Conservation (phyloP, 2,888 invertebrate genomes). For the Odontothrips loti region DNA sequence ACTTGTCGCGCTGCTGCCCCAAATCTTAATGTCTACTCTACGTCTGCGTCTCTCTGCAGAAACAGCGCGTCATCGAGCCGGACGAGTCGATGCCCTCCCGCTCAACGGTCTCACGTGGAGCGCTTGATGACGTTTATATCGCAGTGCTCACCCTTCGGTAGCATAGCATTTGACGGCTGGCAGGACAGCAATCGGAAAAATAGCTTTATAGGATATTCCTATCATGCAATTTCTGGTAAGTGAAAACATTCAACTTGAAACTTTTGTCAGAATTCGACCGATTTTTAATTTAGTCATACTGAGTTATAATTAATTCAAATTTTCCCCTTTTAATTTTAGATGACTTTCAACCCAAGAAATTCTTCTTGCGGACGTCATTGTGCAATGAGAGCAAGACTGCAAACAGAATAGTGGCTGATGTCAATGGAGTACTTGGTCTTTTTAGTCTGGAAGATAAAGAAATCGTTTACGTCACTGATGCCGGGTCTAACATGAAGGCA, state of each 20-base stretch:
- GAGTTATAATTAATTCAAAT: neutral
- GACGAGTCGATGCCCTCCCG: neutral
- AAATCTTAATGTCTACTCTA: too few species aligned
- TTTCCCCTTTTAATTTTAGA: neutral
- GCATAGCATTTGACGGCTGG: neutral
- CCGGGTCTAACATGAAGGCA: neutral
- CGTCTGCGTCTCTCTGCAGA: too few species aligned
- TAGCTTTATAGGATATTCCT: neutral
- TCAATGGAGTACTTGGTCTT: neutral
- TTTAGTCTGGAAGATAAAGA: neutral
- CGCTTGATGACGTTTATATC: neutral
- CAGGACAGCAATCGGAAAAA: neutral
- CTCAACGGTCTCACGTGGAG: neutral
- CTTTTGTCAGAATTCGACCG: neutral
- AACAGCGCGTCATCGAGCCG: neutral
- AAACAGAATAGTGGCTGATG: neutral
- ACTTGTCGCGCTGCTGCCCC: too few species aligned
- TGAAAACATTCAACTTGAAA: too few species aligned
- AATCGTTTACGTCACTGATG: neutral
- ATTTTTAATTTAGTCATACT: too few species aligned
- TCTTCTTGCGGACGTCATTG: neutral
- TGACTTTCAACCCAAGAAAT: neutral
- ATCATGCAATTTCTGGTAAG: constrained; percentile 1
- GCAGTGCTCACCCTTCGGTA: neutral
- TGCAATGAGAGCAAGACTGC: neutral